These are phyloP conservation scores for Eubucco bourcierii DNA, from an alignment of 2,113 vertebrate genomes.

Conservation along the genomic window DNA sequence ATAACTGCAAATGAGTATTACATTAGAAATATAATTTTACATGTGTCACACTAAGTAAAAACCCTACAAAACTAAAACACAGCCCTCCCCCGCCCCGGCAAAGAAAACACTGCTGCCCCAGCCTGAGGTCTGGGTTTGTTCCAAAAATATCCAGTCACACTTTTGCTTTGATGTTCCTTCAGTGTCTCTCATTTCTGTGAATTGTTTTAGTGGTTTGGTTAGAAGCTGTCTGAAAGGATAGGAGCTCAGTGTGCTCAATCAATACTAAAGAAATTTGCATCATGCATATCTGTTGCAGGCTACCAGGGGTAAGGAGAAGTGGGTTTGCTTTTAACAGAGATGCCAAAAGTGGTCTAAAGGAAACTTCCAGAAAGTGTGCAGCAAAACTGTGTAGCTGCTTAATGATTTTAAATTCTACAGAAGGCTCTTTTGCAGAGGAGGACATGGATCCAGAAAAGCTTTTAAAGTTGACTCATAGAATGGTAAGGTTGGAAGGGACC, in stretches of 20 bases:
- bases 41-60: background rate
- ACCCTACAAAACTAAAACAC: background rate
- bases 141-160: background rate
- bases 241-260: background rate
- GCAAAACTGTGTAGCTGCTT: background rate
- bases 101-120: background rate
- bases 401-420: background rate
- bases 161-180: background rate
- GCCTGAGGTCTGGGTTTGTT: background rate
- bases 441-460: background rate
- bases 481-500: too few relatives aligned
- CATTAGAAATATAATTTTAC: background rate
- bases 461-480: too few relatives aligned
- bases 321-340: background rate
- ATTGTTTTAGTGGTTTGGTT: background rate
- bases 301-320: background rate
- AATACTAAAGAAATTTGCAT: background rate
- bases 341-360: background rate
- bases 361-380: background rate
- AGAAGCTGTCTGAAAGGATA: background rate
- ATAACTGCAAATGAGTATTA: background rate
- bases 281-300: background rate
- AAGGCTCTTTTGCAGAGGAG: background rate
- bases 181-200: background rate
- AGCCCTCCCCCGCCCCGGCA: background rate